A percentile compares a stretch with the other conserved stretches of the same genome.
Evolutionary conservation across 1,140 invertebrate species (phyloP).

Genomic region (Zelostemma sp.): DNA sequence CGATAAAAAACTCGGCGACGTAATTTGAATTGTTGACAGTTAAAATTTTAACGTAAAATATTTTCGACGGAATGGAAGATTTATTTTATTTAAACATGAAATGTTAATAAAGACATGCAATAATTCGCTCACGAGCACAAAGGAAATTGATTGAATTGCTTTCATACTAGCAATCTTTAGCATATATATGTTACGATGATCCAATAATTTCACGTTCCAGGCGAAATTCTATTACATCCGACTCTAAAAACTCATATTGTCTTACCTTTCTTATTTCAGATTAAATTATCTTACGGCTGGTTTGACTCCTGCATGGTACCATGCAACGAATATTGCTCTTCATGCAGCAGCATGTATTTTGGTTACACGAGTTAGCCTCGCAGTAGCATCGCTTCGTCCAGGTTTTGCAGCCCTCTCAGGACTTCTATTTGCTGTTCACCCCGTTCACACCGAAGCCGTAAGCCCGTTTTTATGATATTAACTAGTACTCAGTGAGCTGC

Average conservation of each 20-base stretch:
- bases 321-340: slow-evolving; percentile 80
- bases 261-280: slow-evolving; percentile 71
- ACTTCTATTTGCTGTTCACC: slow-evolving; percentile 88
- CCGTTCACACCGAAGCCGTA: slow-evolving; percentile 90
- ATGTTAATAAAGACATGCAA: too few species aligned
- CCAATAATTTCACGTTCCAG: too few species aligned
- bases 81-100: too few species aligned
- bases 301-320: slow-evolving; percentile 80
- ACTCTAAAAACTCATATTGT: slow-evolving; percentile 2
- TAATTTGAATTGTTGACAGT: too few species aligned
- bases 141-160: too few species aligned
- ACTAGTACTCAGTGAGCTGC: not conserved
- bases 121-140: too few species aligned
- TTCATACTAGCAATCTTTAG: too few species aligned
- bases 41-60: too few species aligned
- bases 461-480: slow-evolving; percentile 61
- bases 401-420: slow-evolving; percentile 78
- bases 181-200: too few species aligned
- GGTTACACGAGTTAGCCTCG: slow-evolving; percentile 77
- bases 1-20: too few species aligned
- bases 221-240: too few species aligned
- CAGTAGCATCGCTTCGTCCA: slow-evolving; percentile 75
- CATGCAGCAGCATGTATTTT: slow-evolving; percentile 80
- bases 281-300: slow-evolving; percentile 79
- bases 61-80: too few species aligned